Evolutionary conservation across 35 echinoderm and acorn worm species (phyloP), one percentile per base, ranked within the genome.

Genomic region (Amphiura filiformis): DNA sequence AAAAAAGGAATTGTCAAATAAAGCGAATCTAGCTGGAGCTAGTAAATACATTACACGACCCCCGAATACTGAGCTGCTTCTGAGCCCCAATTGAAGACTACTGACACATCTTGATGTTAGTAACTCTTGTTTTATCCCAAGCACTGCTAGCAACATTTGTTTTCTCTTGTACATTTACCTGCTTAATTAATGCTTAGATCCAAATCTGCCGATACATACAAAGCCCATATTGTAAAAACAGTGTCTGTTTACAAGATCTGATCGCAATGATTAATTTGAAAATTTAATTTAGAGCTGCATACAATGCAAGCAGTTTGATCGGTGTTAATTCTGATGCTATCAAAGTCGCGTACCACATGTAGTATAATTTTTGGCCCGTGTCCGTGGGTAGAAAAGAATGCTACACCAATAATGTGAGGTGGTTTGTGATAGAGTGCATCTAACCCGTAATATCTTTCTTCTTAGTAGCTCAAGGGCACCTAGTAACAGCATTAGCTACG

Each of bases 361-460:
- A 70, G 61, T 70, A 70, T 30, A 70, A 70, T 70, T 70, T 70
- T 70, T 70, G 61, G 17, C 61, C 61, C 15, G 15, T 70, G 61
- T 23, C 61, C 26, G 7, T 18, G 61, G 61, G 61, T 70, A 4
- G n/a, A n/a, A 30, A 26, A 70, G 28, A 70, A 70, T 70, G 61
- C 61, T 70, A 70, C 61, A 70, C 61, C 61, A 70, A 26, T 70
- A 70, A 70, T 70, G 61, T 70, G 28, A 26, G 61, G 61, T 70
- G 61, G 61, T 70, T 18, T 70, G 61, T 70, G 61, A 70, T 70
- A 70, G 61, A 70, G 61, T 70, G 61, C 61, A 70, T 70, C 15
- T 70, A 70, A 70, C 61, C 61, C 61, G 26, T 70, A 70, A 70
- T 70, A 70, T 70, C 61, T 70, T 70, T 70, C 61, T 70, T 70